Evolutionary conservation across 2,888 invertebrate genomes (phyloP), one percentile per base, ranked within the genome.

Genomic region (Lochmaea crataegi): DNA sequence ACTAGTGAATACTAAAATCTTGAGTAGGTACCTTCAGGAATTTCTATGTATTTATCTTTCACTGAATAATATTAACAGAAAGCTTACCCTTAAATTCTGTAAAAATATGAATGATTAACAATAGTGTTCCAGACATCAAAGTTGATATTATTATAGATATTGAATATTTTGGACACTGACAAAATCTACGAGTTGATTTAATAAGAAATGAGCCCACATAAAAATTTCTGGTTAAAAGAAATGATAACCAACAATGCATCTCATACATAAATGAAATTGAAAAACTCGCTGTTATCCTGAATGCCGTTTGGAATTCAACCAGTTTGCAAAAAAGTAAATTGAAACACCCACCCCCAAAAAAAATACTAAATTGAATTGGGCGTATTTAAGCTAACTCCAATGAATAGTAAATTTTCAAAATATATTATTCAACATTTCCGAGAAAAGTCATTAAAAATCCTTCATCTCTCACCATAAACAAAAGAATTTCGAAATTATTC

Each of bases 401-500:
- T 41, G 61, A 61, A 61, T 61, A 61, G 61, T 41, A n/a, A 61
- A n/a, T 61, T 16, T 32, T 61, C 41, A n/a, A 61, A 61, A 61
- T 41, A 61, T 61, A 11, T 61, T 42, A 61, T 61, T 61, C 61
- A 61, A 18, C 42, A 42, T 41, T 61, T 61, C 61, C 14, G 18
- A 41, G 61, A 41, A 61, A 61, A 61, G 32, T 41, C 61, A 61
- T 61, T 61, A 41, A 38, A 41, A 42, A 18, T 18, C 61, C 16
- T 61, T 41, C 42, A 61, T 61, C 61, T 41, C 11, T 11, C 41
- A 61, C 11, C 5, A 18, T 61, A 41, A 42, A 61, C 61, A 61
- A 61, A 61, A 41, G 10, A 42, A 10, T 56, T 22, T 48, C 11
- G 22, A 71, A 71, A 60, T 67, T 61, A 67, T 71, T 63, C 66